Evolutionary conservation across 2,888 invertebrate genomes (phyloP).

Genomic region (Crossocerus cetratus): DNA sequence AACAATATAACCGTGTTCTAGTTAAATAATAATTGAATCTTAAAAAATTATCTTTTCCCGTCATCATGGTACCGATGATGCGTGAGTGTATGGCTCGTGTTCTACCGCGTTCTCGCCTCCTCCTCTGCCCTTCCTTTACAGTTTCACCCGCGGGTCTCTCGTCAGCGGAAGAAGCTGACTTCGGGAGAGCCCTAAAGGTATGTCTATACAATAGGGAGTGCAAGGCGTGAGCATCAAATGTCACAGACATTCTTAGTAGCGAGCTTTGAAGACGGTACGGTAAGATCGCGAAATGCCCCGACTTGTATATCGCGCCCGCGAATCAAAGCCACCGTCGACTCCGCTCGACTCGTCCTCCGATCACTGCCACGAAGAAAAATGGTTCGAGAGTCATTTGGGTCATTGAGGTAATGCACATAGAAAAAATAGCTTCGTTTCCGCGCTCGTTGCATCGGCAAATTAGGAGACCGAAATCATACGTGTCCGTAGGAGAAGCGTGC

Average conservation of each 20-base stretch:
- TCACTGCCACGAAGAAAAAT: background rate
- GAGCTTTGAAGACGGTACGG: conserved; percentile 43
- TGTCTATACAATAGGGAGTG: conserved; percentile 26
- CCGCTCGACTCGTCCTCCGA: no score
- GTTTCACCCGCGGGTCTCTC: background rate
- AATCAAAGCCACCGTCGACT: no score
- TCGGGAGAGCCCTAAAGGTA: no score
- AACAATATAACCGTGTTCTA: conserved; percentile 70
- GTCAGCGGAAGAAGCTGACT: no score
- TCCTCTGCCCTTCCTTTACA: conserved; percentile 23
- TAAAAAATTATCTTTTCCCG: conserved; percentile 71
- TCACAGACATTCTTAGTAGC: conserved; percentile 29
- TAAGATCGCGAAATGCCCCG: conserved; percentile 59
- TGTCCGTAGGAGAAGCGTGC: conserved; percentile 4
- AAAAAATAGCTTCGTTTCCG: conserved; percentile 17
- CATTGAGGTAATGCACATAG: no score
- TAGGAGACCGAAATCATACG: conserved; percentile 13
- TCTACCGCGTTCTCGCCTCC: conserved; percentile 31
- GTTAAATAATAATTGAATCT: conserved; percentile 72
- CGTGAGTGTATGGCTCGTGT: conserved; percentile 33
- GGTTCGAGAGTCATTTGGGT: no score
- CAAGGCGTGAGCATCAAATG: conserved; percentile 48
- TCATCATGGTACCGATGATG: conserved; percentile 31
- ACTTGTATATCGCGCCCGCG: conserved; percentile 5
- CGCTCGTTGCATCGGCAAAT: conserved; percentile 23